Evolutionary conservation across 2,113 vertebrate species (phyloP).

Genomic region (Hassar affinis): DNA sequence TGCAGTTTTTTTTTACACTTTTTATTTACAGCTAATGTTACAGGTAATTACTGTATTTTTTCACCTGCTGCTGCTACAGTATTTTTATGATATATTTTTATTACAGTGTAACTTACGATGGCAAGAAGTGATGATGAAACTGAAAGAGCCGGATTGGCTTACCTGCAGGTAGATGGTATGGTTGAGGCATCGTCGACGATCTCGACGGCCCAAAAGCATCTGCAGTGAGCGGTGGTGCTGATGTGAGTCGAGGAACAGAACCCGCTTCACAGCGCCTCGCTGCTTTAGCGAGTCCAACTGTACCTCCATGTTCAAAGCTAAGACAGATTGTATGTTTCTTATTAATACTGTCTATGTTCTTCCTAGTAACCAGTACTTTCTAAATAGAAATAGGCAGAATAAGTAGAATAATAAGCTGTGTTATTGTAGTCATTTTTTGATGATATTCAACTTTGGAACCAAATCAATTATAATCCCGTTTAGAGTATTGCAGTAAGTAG

Average conservation of each 20-base stretch:
- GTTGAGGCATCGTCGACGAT: constrained; percentile 44
- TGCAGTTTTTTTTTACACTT: too few relatives aligned
- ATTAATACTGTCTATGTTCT: not conserved
- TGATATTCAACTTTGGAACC: not conserved
- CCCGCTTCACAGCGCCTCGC: constrained; percentile 48
- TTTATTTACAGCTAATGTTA: too few relatives aligned
- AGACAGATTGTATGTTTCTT: not conserved
- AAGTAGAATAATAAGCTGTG: not conserved
- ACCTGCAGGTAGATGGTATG: constrained; percentile 50
- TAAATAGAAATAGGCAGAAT: not conserved
- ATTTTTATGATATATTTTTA: too few relatives aligned
- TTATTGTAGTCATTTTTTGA: not conserved
- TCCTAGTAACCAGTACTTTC: not conserved
- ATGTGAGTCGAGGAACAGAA: constrained; percentile 48
- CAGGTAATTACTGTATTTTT: too few relatives aligned
- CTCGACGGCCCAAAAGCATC: constrained; percentile 42
- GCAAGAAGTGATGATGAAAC: not conserved
- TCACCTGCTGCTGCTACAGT: too few relatives aligned
- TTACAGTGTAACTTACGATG: not conserved
- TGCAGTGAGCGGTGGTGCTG: constrained; percentile 41
- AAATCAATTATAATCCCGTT: not conserved
- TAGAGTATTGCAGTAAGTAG: not conserved
- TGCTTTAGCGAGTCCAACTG: constrained; percentile 54
- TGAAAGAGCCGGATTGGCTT: not conserved
- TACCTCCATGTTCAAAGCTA: constrained; percentile 50